phyloP scores from a whole-genome alignment of 1,140 invertebrate species.

The Stenopsyche tienmushanensis region DNA sequence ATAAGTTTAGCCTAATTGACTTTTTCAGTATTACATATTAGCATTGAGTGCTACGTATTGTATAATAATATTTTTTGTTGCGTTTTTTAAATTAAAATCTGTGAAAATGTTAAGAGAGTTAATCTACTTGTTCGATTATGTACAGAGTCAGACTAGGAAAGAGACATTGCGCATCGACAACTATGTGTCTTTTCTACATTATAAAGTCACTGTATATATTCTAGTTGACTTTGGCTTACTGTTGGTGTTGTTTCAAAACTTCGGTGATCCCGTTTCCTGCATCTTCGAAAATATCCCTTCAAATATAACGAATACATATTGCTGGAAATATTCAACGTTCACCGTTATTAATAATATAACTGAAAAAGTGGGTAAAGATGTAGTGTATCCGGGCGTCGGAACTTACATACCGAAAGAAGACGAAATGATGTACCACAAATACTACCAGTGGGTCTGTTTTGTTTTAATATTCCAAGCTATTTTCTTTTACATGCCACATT shows the following conservation, averaged over 20 bases:
- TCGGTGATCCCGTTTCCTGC: constrained; percentile 92
- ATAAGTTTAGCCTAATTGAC: too few relatives aligned
- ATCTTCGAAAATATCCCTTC: constrained; percentile 86
- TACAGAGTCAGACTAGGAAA: too few relatives aligned
- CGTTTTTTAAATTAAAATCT: too few relatives aligned
- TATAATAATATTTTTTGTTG: too few relatives aligned
- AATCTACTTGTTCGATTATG: too few relatives aligned
- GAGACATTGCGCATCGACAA: constrained; percentile 87
- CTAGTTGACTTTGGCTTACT: constrained; percentile 88
- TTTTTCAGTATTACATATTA: too few relatives aligned
- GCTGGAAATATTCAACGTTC: constrained; percentile 95
- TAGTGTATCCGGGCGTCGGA: constrained; percentile 73
- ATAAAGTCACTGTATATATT: constrained; percentile 90
- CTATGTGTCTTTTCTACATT: constrained; percentile 91
- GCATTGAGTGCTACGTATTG: too few relatives aligned
- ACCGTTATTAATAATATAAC: constrained; percentile 75
- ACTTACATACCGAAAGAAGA: constrained; percentile 73
- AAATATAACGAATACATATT: constrained; percentile 90
- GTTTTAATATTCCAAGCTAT: constrained; percentile 90
- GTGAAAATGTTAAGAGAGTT: too few relatives aligned
- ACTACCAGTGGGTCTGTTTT: constrained; percentile 97
- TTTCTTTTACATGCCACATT: constrained; percentile 90
- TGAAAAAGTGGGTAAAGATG: constrained; percentile 69
- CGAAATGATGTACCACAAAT: constrained; percentile 87
- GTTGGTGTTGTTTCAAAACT: constrained; percentile 91